These are phyloP conservation scores for Neotoma lepida DNA, from an alignment of 2,113 vertebrate species.

Conservation along the genomic window DNA sequence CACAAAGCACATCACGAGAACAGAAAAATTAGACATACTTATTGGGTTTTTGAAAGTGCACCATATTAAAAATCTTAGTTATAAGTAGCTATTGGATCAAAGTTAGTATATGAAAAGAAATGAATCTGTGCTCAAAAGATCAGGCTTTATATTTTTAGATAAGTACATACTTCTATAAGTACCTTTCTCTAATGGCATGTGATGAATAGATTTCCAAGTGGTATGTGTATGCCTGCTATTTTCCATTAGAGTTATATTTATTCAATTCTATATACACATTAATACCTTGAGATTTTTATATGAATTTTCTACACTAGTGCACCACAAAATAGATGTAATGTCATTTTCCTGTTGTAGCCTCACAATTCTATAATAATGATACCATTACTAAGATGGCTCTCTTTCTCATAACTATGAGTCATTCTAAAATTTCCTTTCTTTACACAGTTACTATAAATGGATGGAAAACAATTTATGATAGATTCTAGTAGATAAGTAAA, in stretches of 20 bases:
- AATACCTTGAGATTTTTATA: slow-evolving; percentile 43
- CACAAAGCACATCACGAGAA: neutral
- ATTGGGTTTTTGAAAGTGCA: neutral
- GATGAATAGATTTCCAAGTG: slow-evolving; percentile 42
- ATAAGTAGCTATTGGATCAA: neutral
- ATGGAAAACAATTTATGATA: slow-evolving; percentile 52
- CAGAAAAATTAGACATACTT: slow-evolving; percentile 9
- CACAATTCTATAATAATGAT: slow-evolving; percentile 54
- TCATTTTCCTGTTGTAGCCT: slow-evolving; percentile 14
- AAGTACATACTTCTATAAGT: neutral
- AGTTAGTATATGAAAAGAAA: slow-evolving; percentile 16
- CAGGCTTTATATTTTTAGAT: neutral
- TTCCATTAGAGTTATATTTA: slow-evolving; percentile 14
- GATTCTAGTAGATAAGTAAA: slow-evolving; percentile 42
- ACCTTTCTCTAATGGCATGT: slow-evolving; percentile 27
- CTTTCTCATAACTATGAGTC: slow-evolving; percentile 35
- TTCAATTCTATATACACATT: slow-evolving; percentile 51
- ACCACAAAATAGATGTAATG: slow-evolving; percentile 39
- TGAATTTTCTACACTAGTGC: slow-evolving; percentile 10
- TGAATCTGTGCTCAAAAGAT: neutral
- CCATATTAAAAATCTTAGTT: slow-evolving; percentile 37
- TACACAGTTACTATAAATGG: slow-evolving; percentile 27
- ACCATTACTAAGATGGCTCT: slow-evolving; percentile 55
- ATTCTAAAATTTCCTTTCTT: slow-evolving; percentile 54
- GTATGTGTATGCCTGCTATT: slow-evolving; percentile 38